Base-by-base conservation (phyloP, 2,113 vertebrate species). In the Setophaga coronata region DNA sequence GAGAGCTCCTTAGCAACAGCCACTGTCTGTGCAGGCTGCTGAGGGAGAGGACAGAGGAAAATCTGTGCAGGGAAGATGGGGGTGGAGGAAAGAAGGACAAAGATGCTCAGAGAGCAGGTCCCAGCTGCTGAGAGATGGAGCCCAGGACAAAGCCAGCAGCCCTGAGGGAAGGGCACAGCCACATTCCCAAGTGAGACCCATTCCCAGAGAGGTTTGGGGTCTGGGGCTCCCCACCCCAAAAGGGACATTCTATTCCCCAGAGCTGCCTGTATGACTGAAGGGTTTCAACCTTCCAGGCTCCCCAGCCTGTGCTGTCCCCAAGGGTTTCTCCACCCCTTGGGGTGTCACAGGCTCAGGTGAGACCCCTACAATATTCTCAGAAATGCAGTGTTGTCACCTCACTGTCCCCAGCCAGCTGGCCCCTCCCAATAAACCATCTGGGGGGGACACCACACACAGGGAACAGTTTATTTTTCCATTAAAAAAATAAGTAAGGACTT, bases 401-500 rank as follows among this genome's bases (percentile, higher is more conserved):
- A 1, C n/a, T 47, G 16, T n/a, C 53, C 86, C 72, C 76, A 61
- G 20, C 15, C 78, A 57, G 60, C 64, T 72, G n/a, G 17, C 60
- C 69, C 73, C 7, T 38, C 36, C 36, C 33, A n/a, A 0, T 2
- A 31, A 95, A 50, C 58, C 33, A 12, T 9, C 21, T 3, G 1
- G 20, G 20, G 40, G 28, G 21, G 57, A 47, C 77, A 42, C 53
- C 33, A 51, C 43, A 33, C 43, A 10, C 3, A 4, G 43, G 81
- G 90, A 4, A 82, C 65, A 43, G 69, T 98, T 98, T 97, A 97
- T 96, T 98, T 85, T 82, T 66, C 94, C 89, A 91, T 95, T 96
- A 97, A 93, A 98, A 97, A 97, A 96, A 95, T 96, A 97, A 38
- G 66, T 51, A 92, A 94, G 24, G 45, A 96, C 94, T 89, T 73